phyloP scores from a whole-genome alignment of 2,888 invertebrate genomes.

The Meta bourneti region DNA sequence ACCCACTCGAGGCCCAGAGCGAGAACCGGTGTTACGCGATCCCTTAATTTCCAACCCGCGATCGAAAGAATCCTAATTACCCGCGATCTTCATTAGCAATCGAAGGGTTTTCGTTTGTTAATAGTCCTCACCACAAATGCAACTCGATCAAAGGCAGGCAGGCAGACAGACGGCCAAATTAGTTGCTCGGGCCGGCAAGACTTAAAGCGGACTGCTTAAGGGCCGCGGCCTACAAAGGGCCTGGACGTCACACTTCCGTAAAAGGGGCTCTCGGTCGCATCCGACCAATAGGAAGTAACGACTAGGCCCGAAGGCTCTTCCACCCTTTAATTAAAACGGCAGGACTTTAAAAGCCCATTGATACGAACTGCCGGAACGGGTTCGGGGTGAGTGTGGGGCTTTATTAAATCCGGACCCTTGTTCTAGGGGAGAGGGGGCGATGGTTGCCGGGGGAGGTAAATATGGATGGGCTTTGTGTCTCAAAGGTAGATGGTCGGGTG shows the following conservation, averaged over 20 bases:
- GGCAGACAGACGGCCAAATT: constrained; percentile 22
- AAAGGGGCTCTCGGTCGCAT: constrained; percentile 24
- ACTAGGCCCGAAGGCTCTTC: background rate
- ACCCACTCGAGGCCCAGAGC: background rate
- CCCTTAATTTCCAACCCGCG: background rate
- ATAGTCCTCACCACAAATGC: constrained; percentile 29
- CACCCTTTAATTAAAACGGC: constrained; percentile 71
- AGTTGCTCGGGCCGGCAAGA: constrained; percentile 10
- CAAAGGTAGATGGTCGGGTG: background rate
- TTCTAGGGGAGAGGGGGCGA: background rate
- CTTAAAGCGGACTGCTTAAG: constrained; percentile 23
- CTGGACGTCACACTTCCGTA: constrained; percentile 56
- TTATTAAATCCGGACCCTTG: constrained; percentile 47
- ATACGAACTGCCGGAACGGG: constrained; percentile 51
- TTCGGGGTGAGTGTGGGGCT: constrained; percentile 8
- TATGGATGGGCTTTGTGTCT: background rate
- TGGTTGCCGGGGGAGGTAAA: background rate
- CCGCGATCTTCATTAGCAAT: constrained; percentile 37
- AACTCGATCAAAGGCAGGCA: constrained; percentile 28
- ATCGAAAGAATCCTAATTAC: constrained; percentile 40
- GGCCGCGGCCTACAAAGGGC: constrained; percentile 19
- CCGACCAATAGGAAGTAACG: constrained; percentile 54
- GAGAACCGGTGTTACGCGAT: background rate
- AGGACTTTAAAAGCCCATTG: constrained; percentile 70
- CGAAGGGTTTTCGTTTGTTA: constrained; percentile 31